Evolutionary conservation across 2,888 invertebrate species (phyloP), one percentile per base, ranked within the genome.

Genomic region (Cosmopolites sordidus): DNA sequence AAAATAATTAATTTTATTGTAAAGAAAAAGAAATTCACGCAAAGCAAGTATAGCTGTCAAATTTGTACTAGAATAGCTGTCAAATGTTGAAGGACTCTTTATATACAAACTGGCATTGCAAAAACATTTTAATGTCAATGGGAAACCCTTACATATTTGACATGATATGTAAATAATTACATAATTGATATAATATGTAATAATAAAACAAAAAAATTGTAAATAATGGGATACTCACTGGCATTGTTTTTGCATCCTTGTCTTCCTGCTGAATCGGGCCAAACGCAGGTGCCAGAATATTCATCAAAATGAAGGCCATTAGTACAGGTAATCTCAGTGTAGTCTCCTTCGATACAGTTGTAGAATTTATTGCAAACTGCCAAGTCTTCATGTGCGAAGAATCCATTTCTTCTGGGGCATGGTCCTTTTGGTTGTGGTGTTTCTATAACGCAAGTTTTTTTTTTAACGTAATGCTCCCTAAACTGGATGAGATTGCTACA

Each of bases 221-320:
- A 22, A 8, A 22, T 22, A 5, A 22, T 22, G 22, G 22, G 4
- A 11, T 15, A 69, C 73, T 72, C 66, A 77, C 76, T 75, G 37
- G 66, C 58, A 48, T 60, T 66, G 22, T 72, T 75, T 60, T 76
- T 75, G 73, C 87, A 89, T 64, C 88, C 89, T 67, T 84, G 79
- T 66, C 92, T 83, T 61, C 83, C 86, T 30, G 87, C 87, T 9
- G 85, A 75, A 55, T 85, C 88, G 2, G 92, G 92, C 93, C 93
- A 93, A 47, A 92, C 91, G 70, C 93, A 93, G 48, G 89, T 91
- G 50, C 92, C 92, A 39, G 84, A 83, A 75, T 85, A 89, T 72
- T 92, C 92, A 69, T 93, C 92, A 73, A 92, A 93, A 75, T 91
- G 89, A 37, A 93, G 80, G 18, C 92, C 92, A 59, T 86, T 82